Percentiles rank a stretch among this genome's conserved stretches.
These are phyloP conservation scores for Zaprionus ghesquierei DNA, from an alignment of 1,140 invertebrate species.

Conservation along the genomic window DNA sequence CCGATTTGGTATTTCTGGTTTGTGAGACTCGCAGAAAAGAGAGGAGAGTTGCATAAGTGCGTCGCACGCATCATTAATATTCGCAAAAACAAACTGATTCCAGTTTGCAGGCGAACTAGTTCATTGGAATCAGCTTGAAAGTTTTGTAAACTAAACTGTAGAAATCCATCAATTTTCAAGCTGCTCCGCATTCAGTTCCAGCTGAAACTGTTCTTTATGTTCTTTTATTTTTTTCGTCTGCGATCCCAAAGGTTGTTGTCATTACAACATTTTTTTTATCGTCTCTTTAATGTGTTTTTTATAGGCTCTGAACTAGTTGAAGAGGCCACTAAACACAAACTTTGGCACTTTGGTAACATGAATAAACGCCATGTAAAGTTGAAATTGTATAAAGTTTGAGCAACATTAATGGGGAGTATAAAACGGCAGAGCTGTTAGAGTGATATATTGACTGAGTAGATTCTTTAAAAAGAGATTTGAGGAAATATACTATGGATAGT, in stretches of 20 bases:
- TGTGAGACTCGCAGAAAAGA: not conserved
- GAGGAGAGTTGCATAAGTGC: constrained; percentile 49
- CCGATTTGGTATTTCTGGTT: constrained; percentile 50
- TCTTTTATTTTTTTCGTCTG: not conserved
- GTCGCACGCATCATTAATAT: constrained; percentile 22
- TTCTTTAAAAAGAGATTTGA: not conserved
- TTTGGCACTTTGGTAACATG: not conserved
- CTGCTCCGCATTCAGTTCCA: no score
- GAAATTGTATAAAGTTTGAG: not conserved
- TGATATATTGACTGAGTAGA: not conserved
- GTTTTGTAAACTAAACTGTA: not conserved
- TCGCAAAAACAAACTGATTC: constrained; percentile 27
- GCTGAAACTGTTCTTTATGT: no score
- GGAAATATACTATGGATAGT: no score
- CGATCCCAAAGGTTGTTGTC: not conserved
- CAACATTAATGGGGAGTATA: not conserved
- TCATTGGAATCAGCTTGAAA: not conserved
- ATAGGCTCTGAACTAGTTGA: constrained; percentile 14
- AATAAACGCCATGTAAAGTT: not conserved
- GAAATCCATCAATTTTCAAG: not conserved
- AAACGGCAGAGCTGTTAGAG: not conserved
- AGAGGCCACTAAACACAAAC: not conserved
- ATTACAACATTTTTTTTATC: not conserved
- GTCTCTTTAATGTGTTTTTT: constrained; percentile 13
- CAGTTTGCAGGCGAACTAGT: constrained; percentile 18